Percentiles rank a stretch among this genome's conserved stretches.
Evolutionary conservation across 2,888 invertebrate species (phyloP).

Genomic region (Dynastes grantii): DNA sequence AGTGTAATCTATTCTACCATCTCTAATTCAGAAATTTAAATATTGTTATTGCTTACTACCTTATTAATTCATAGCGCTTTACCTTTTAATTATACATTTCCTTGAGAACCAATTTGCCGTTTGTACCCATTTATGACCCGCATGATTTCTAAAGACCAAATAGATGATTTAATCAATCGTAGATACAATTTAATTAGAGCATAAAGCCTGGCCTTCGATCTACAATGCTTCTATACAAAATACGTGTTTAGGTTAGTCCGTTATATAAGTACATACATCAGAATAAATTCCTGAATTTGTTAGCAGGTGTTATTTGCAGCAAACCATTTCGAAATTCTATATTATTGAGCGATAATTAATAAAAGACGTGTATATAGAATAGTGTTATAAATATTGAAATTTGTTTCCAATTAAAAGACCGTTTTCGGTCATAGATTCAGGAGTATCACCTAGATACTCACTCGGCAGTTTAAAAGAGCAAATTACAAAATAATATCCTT

Average conservation of each 20-base stretch:
- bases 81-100: constrained; percentile 6
- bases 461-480: too few species aligned
- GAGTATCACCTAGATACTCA: too few species aligned
- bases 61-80: background rate
- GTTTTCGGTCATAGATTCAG: too few species aligned
- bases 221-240: background rate
- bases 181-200: constrained; percentile 13
- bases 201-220: background rate
- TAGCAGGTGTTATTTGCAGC: too few species aligned
- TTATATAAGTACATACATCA: too few species aligned
- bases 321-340: too few species aligned
- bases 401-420: too few species aligned
- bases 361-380: too few species aligned
- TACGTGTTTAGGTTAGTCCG: background rate
- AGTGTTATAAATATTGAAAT: too few species aligned
- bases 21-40: background rate
- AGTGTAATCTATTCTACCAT: background rate
- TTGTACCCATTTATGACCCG: background rate
- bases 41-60: constrained; percentile 8
- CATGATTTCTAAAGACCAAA: background rate
- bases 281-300: too few species aligned
- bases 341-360: too few species aligned
- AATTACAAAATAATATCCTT: too few species aligned
- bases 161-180: constrained; percentile 8
- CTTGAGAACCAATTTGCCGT: background rate